phyloP scores from a whole-genome alignment of 2,888 invertebrate genomes.

The Anoplius nigerrimus region DNA sequence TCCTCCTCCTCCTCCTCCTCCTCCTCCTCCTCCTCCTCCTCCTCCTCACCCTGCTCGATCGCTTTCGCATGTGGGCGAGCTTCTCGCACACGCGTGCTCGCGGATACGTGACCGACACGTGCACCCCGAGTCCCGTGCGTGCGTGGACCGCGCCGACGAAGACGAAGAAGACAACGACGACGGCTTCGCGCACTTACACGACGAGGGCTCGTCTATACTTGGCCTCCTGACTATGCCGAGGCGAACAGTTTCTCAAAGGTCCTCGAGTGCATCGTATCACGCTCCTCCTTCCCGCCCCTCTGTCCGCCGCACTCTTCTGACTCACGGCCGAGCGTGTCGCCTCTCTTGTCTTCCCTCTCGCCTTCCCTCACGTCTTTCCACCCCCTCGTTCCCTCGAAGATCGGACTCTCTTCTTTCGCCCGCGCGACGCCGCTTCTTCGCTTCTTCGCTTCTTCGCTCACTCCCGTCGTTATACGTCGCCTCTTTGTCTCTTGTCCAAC shows the following conservation, averaged over 20 bases:
- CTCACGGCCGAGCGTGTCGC: slow-evolving; percentile 8
- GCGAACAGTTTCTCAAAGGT: slow-evolving; percentile 69
- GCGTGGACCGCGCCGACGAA: not conserved
- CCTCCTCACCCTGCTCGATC: not conserved
- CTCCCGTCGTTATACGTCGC: not conserved
- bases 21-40: not conserved
- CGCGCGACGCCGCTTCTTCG: not conserved
- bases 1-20: not conserved
- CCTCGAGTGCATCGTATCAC: slow-evolving; percentile 69
- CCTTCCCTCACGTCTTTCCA: not conserved
- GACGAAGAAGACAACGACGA: not conserved
- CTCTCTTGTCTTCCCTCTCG: slow-evolving; percentile 13
- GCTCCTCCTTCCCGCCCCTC: slow-evolving; percentile 35
- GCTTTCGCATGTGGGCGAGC: not conserved
- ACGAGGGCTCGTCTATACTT: slow-evolving; percentile 65
- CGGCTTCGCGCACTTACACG: slow-evolving; percentile 21
- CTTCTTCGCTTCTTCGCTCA: not conserved
- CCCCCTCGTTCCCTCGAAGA: not conserved
- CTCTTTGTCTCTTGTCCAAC: not conserved
- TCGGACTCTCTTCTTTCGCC: not conserved
- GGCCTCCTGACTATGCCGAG: slow-evolving; percentile 63
- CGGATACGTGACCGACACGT: not conserved
- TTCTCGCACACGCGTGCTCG: not conserved
- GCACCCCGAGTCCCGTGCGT: not conserved
- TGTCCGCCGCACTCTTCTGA: slow-evolving; percentile 15